A percentile compares a stretch with the other conserved stretches of the same genome.
Evolutionary conservation across 1,140 invertebrate species (phyloP).

Genomic region (Drusus annulatus): DNA sequence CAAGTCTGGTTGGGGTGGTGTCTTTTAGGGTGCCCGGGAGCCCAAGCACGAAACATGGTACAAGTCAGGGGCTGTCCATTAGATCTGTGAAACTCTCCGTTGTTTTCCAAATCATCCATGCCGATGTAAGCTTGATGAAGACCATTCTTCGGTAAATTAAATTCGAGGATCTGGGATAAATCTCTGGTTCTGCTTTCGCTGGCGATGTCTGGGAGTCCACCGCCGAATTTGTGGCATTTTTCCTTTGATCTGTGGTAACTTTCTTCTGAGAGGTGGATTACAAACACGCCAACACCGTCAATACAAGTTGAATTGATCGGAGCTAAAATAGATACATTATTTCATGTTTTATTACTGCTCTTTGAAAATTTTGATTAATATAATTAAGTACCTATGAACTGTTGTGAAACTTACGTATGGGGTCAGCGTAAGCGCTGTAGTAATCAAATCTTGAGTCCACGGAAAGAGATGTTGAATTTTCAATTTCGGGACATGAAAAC

Average conservation of each 20-base stretch:
- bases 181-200: conserved; percentile 73
- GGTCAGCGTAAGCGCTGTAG: conserved; percentile 73
- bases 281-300: conserved; percentile 74
- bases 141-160: conserved; percentile 60
- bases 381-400: neutral
- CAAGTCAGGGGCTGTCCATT: conserved; percentile 73
- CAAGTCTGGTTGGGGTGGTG: conserved; percentile 70
- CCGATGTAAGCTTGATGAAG: conserved; percentile 71
- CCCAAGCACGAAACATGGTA: conserved; percentile 77
- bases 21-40: conserved; percentile 73
- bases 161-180: conserved; percentile 65
- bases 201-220: conserved; percentile 73
- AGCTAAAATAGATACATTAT: conserved; percentile 62
- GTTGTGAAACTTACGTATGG: conserved; percentile 67
- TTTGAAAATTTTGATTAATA: neutral
- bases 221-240: conserved; percentile 71
- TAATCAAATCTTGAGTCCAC: conserved; percentile 74
- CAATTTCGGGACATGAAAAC: conserved; percentile 74
- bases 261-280: conserved; percentile 64
- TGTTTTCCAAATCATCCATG: conserved; percentile 67
- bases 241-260: conserved; percentile 73
- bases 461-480: conserved; percentile 68
- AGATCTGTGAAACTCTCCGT: conserved; percentile 65
- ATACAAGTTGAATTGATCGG: conserved; percentile 72
- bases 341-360: neutral